Evolutionary conservation across 1,140 invertebrate genomes (phyloP), one percentile per base, ranked within the genome.

Genomic region (Drosophila micromelanica): DNA sequence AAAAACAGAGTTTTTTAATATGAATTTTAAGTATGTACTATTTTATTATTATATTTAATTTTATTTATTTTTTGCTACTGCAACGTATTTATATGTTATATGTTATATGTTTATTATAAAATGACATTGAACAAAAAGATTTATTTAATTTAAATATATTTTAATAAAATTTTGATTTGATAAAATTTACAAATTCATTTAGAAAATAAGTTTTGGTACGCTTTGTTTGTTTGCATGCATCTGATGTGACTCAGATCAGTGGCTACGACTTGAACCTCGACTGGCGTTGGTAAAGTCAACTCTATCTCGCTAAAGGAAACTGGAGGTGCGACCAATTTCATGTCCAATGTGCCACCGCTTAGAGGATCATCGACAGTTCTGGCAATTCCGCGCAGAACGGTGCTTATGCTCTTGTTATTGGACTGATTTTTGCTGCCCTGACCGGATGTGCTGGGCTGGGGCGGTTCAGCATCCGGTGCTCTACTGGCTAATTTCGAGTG

Each of bases 331-430:
- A 51, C 37, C 1, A 38, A 75, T 5, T 59, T 52, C 12, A 84
- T 48, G 0, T 79, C 52, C 7, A 82, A 20, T 6, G 80, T 85
- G 6, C 40, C 71, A 9, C 80, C 80, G 59, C 55, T 82, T 2
- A 82, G 5, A 0, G 72, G 72, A 76, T 82, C 80, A 12, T 84
- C 59, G 3, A 2, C 15, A 23, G 60, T 37, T 35, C 30, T 78
- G 12, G 42, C 71, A 60, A 84, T 84, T 38, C 43, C 52, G 11
- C 80, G 49, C 4, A 84, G 7, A 0, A 84, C 67, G n/a, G 13
- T 38, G 2, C 30, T 49, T 12, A 70, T 48, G 38, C 59, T 70
- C 11, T 38, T 32, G 3, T 7, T 13, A 3, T 9, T 42, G n/a
- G 52, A 4, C 17, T n/a, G 37, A 11, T 9, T 20, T 12, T 27